Percentiles rank a stretch among this genome's conserved stretches.
These are phyloP conservation scores for Morinoia aosen DNA, from an alignment of 2,888 invertebrate genomes.

Conservation along the genomic window DNA sequence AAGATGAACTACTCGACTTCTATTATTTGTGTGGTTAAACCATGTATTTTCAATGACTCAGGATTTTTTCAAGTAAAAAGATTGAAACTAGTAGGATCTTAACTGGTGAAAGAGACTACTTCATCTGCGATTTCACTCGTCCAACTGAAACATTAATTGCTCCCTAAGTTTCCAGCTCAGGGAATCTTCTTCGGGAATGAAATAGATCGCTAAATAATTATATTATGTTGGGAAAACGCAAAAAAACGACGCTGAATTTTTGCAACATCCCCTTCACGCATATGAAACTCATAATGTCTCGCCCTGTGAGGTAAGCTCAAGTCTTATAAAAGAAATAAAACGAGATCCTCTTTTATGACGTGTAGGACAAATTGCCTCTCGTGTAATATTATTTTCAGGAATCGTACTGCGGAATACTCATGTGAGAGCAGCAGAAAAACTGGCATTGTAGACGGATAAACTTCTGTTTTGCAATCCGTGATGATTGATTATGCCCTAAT, in stretches of 20 bases:
- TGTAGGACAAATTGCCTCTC: slow-evolving; percentile 17
- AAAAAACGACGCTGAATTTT: not conserved
- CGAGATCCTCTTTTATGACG: not conserved
- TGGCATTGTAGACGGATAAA: not conserved
- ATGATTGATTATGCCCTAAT: not conserved
- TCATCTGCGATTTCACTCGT: not conserved
- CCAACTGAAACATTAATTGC: not conserved
- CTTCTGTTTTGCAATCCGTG: not conserved
- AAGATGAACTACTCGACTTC: not conserved
- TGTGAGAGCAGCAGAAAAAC: not conserved
- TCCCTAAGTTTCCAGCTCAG: too few relatives aligned
- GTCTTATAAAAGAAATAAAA: not conserved
- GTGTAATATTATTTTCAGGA: not conserved
- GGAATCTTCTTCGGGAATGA: too few relatives aligned
- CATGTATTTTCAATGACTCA: not conserved
- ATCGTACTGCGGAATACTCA: not conserved
- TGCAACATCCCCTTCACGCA: not conserved
- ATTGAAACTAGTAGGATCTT: not conserved
- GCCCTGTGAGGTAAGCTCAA: not conserved
- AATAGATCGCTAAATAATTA: too few relatives aligned
- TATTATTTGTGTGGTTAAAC: not conserved
- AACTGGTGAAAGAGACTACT: not conserved
- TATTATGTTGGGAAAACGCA: too few relatives aligned
- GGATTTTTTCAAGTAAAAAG: not conserved
- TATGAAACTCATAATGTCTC: not conserved